Conservation (phyloP, 2,888 invertebrate genomes). For the Trissoscelio sp. region DNA sequence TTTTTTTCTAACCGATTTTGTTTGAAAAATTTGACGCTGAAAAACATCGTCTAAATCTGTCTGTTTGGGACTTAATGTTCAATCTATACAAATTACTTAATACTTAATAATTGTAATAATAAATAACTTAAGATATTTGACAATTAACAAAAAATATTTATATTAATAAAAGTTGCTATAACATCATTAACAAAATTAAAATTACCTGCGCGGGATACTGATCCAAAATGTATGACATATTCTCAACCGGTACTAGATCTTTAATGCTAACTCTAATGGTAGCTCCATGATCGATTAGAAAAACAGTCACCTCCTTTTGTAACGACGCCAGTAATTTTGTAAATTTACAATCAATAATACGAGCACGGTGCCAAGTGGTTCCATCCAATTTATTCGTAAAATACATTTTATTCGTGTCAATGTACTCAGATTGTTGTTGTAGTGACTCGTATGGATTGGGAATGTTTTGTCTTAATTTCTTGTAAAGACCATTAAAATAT, state of each 20-base stretch:
- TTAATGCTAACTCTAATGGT: slow-evolving; percentile 81
- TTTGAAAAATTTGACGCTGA: too few species aligned
- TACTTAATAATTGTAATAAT: too few species aligned
- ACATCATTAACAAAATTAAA: too few species aligned
- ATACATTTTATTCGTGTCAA: slow-evolving; percentile 48
- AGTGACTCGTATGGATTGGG: slow-evolving; percentile 8
- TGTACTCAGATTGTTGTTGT: background rate
- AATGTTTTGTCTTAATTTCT: slow-evolving; percentile 3
- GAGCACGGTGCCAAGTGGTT: slow-evolving; percentile 44
- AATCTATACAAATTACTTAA: too few species aligned
- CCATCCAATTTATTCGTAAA: slow-evolving; percentile 54
- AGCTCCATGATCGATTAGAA: slow-evolving; percentile 85
- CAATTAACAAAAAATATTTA: too few species aligned
- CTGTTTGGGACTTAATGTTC: too few species aligned
- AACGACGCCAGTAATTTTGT: slow-evolving; percentile 58
- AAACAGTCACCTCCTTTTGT: slow-evolving; percentile 83
- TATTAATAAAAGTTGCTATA: too few species aligned
- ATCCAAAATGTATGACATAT: slow-evolving; percentile 80
- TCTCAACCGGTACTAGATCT: slow-evolving; percentile 83
- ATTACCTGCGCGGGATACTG: slow-evolving; percentile 83
- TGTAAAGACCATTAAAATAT: slow-evolving; percentile 26
- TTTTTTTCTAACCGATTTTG: too few species aligned
- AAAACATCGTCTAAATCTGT: too few species aligned
- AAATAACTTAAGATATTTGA: too few species aligned
- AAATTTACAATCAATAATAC: slow-evolving; percentile 8